Evolutionary conservation across 1,140 invertebrate species (phyloP).

Genomic region (Drosophila bifasciata): DNA sequence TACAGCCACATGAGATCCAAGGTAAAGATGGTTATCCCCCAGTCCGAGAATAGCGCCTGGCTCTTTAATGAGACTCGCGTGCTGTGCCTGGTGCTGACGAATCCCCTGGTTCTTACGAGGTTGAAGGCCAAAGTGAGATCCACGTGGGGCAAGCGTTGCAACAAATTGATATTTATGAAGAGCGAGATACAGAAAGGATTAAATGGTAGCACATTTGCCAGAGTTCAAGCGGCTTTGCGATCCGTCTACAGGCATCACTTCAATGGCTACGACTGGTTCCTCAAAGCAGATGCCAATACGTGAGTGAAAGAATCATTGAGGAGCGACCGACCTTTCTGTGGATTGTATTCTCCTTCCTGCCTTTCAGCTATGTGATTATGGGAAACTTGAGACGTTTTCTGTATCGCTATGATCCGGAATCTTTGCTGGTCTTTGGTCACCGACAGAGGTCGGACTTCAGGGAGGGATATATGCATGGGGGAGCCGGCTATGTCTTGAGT

Average conservation of each 20-base stretch:
- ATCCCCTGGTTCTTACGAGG: neutral
- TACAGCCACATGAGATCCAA: neutral
- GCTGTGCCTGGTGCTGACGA: neutral
- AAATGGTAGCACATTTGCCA: neutral
- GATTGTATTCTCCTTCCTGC: neutral
- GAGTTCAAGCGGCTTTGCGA: neutral
- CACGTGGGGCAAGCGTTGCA: slow-evolving; percentile 2
- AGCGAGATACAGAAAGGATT: neutral
- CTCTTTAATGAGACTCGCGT: neutral
- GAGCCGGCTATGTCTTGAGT: neutral
- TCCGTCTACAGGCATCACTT: neutral
- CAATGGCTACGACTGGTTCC: neutral
- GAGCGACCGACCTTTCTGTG: neutral
- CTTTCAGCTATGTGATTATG: slow-evolving; percentile 1
- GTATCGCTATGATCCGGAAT: neutral
- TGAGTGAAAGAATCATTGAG: neutral
- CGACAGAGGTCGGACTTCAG: neutral
- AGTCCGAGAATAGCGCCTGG: no score
- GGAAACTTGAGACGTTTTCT: neutral
- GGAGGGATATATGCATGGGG: neutral
- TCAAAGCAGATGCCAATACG: neutral
- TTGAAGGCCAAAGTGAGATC: neutral
- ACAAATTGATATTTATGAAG: neutral
- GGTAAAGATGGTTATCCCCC: neutral
- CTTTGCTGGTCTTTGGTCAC: neutral